These are phyloP conservation scores for Atherinosoma microstoma DNA, from an alignment of 2,797 vertebrate genomes.

Conservation along the genomic window DNA sequence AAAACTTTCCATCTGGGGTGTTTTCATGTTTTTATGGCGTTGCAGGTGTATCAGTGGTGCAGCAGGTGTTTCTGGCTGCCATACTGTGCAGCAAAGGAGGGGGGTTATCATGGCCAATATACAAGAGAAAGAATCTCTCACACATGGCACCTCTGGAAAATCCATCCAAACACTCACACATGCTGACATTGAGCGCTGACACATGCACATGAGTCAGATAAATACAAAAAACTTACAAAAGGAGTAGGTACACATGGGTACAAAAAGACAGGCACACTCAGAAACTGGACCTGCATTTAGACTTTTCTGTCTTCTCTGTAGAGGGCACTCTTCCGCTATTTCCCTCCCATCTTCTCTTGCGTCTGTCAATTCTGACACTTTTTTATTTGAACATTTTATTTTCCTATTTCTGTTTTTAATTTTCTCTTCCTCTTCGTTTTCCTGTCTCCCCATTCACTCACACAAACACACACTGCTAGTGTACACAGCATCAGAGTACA, in stretches of 20 bases:
- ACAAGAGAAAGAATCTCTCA: slow-evolving; percentile 66
- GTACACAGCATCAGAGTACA: slow-evolving; percentile 30
- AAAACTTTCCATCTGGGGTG: slow-evolving; percentile 35
- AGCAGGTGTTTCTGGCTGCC: slow-evolving; percentile 72
- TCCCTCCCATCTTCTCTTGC: slow-evolving; percentile 17
- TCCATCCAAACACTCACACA: slow-evolving; percentile 58
- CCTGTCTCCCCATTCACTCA: neutral
- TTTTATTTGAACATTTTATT: slow-evolving; percentile 7
- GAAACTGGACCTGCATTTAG: slow-evolving; percentile 2
- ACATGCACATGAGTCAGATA: slow-evolving; percentile 50
- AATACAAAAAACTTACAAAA: slow-evolving; percentile 47
- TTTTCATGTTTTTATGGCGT: slow-evolving; percentile 54
- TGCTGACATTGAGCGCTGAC: slow-evolving; percentile 42
- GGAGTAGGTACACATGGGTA: slow-evolving; percentile 40
- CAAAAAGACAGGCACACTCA: slow-evolving; percentile 10
- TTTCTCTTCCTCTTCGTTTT: slow-evolving; percentile 4
- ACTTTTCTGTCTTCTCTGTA: slow-evolving; percentile 64
- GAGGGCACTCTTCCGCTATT: slow-evolving; percentile 74
- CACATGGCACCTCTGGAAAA: slow-evolving; percentile 80
- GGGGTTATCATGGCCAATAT: slow-evolving; percentile 69
- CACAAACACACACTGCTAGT: slow-evolving; percentile 12
- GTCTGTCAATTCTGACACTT: slow-evolving; percentile 31
- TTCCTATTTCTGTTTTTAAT: neutral
- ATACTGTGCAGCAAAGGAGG: slow-evolving; percentile 46
- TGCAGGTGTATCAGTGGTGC: slow-evolving; percentile 77